Conservation (phyloP, 2,888 invertebrate species). For the Hybos culiciformis region DNA sequence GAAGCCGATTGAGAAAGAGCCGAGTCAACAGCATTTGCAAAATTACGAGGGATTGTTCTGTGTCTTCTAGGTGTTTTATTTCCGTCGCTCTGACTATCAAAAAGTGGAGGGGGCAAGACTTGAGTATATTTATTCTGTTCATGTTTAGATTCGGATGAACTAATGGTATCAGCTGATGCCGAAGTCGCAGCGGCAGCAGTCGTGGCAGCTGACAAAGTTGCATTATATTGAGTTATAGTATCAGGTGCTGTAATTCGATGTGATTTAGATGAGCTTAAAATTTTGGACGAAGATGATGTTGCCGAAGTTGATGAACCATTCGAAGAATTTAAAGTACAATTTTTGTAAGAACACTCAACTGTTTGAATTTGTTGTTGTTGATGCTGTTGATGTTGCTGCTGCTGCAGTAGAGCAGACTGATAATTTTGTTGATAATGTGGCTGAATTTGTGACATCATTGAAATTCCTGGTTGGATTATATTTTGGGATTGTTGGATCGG, state of each 20-base stretch:
- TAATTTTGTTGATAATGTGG: slow-evolving; percentile 14
- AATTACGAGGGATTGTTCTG: slow-evolving; percentile 36
- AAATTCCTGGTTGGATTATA: slow-evolving; percentile 6
- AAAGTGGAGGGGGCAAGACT: slow-evolving; percentile 16
- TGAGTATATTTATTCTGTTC: slow-evolving; percentile 1
- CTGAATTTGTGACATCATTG: slow-evolving; percentile 11
- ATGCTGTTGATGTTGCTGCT: slow-evolving; percentile 11
- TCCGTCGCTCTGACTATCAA: slow-evolving; percentile 16
- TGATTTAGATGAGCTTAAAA: slow-evolving; percentile 6
- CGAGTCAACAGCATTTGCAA: slow-evolving; percentile 31
- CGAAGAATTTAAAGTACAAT: slow-evolving; percentile 28
- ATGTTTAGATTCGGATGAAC: not conserved
- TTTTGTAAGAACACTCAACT: slow-evolving; percentile 32
- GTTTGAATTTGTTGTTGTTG: slow-evolving; percentile 14
- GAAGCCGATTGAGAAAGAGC: slow-evolving; percentile 9
- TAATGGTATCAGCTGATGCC: not conserved
- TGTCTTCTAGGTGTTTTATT: slow-evolving; percentile 33
- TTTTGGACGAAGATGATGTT: not conserved
- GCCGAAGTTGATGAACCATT: not conserved
- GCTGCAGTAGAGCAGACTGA: slow-evolving; percentile 24
- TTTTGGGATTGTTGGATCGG: slow-evolving; percentile 7
- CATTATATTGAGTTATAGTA: slow-evolving; percentile 4
- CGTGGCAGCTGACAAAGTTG: slow-evolving; percentile 11
- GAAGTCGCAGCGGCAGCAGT: slow-evolving; percentile 14
- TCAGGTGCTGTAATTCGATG: slow-evolving; percentile 14